Percentiles rank a stretch among this genome's conserved stretches.
These are phyloP conservation scores for Anoplopoma fimbria DNA, from an alignment of 2,113 vertebrate species.

Conservation along the genomic window DNA sequence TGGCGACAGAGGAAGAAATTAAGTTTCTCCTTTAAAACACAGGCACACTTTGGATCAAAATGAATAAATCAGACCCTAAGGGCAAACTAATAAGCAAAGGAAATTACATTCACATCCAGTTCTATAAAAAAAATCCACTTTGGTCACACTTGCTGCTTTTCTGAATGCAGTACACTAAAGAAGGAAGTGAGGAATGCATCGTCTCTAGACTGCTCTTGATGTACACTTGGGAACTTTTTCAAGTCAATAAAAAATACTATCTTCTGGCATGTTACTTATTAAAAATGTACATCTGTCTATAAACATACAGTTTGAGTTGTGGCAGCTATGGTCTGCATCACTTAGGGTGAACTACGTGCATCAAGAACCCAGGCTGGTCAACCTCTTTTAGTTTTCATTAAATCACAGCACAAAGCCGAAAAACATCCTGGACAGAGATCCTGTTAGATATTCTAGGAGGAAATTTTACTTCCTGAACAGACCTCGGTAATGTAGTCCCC, in stretches of 20 bases:
- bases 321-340: background rate
- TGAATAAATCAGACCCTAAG: constrained; percentile 7
- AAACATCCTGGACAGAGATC: constrained; percentile 9
- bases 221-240: background rate
- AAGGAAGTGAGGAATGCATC: background rate
- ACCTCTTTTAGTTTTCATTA: background rate
- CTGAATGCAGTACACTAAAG: constrained; percentile 7
- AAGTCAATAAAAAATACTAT: background rate
- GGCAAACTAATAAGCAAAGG: constrained; percentile 33
- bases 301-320: background rate
- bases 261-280: background rate
- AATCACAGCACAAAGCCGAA: background rate
- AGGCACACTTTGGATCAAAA: background rate
- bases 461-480: constrained; percentile 16
- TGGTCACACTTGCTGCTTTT: constrained; percentile 27
- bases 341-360: constrained; percentile 4
- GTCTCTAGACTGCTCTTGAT: background rate
- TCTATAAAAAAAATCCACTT: constrained; percentile 18
- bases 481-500: background rate
- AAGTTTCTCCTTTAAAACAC: background rate
- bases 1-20: background rate
- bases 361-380: background rate
- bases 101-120: constrained; percentile 50
- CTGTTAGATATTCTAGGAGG: background rate
- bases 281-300: background rate